Evolutionary conservation across 2,797 vertebrate species (phyloP).

Genomic region (Sternarchorhynchus goeldii): DNA sequence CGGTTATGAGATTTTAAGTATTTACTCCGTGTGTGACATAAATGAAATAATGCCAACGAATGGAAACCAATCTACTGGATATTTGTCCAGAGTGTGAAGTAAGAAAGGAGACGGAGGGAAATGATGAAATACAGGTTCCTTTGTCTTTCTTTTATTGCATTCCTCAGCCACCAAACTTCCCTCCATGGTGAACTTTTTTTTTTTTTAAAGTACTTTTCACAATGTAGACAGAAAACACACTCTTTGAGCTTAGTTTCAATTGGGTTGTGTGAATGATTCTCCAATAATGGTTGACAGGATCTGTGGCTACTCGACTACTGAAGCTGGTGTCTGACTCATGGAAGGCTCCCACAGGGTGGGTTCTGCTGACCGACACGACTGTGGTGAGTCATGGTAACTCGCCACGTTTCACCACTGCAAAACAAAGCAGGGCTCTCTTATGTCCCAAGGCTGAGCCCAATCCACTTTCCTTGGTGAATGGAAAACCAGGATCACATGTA

Average conservation of each 20-base stretch:
- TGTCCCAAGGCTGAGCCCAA: not conserved
- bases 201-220: too few species aligned
- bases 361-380: constrained; percentile 4
- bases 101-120: not conserved
- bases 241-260: not conserved
- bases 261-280: not conserved
- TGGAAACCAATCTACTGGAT: not conserved
- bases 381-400: constrained; percentile 9
- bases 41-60: not conserved
- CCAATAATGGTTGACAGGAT: not conserved
- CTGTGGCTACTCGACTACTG: not conserved
- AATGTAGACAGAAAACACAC: too few species aligned
- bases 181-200: constrained; percentile 34
- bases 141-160: constrained; percentile 11
- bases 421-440: not conserved
- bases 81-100: not conserved
- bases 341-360: not conserved
- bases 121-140: not conserved
- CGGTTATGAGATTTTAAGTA: constrained; percentile 15
- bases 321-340: constrained; percentile 28
- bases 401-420: constrained; percentile 1
- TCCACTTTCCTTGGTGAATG: not conserved
- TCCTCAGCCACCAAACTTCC: constrained; percentile 32
- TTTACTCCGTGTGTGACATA: not conserved
- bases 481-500: not conserved